Percentiles rank a stretch among this genome's conserved stretches.
These are phyloP conservation scores for Podargus strigoides DNA, from an alignment of 2,797 vertebrate genomes.

Conservation along the genomic window DNA sequence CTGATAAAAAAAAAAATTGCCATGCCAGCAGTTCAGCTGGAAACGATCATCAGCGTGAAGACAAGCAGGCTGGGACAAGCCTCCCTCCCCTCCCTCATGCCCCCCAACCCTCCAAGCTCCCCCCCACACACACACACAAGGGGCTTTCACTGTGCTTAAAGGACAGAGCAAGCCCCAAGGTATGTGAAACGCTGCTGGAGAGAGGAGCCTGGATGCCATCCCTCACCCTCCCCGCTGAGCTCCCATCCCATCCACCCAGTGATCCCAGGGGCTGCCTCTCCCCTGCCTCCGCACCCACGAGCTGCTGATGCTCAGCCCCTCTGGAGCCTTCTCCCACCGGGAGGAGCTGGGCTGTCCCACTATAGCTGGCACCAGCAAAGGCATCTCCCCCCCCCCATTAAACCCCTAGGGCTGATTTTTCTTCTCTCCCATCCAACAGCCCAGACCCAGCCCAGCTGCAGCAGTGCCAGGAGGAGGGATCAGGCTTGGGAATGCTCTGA, in stretches of 20 bases:
- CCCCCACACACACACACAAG: no score
- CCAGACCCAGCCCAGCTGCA: neutral
- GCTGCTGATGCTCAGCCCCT: neutral
- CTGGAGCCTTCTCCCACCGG: neutral
- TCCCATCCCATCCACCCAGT: neutral
- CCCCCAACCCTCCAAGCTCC: neutral
- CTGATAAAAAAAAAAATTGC: neutral
- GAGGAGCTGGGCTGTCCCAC: neutral
- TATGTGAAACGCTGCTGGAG: neutral
- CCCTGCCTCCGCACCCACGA: no score
- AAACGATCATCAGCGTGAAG: neutral
- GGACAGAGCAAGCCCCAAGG: neutral
- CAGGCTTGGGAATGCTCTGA: accelerated
- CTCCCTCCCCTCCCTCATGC: neutral
- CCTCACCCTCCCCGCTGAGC: neutral
- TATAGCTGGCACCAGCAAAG: neutral
- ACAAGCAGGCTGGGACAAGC: neutral
- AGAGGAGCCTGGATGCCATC: neutral
- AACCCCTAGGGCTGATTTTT: neutral
- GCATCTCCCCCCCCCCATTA: neutral
- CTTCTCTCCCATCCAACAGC: neutral
- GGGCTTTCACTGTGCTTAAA: neutral
- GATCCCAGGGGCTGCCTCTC: neutral
- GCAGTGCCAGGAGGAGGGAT: neutral
- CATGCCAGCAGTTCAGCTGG: neutral